Evolutionary conservation across 2,888 invertebrate genomes (phyloP).

Genomic region (Lamproptera curius): DNA sequence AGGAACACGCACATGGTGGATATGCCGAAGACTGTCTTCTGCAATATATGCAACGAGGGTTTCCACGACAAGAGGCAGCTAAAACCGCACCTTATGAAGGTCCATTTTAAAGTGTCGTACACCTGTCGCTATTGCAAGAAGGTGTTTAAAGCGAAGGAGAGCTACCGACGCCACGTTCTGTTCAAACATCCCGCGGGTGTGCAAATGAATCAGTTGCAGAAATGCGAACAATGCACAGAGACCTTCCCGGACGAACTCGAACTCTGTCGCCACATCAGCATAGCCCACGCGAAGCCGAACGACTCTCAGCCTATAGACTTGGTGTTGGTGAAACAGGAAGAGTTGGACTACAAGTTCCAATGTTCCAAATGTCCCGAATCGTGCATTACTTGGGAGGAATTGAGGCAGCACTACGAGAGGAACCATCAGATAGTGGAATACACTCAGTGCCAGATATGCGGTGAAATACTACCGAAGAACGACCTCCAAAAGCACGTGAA

Average conservation of each 20-base stretch:
- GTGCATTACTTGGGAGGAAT: constrained; percentile 48
- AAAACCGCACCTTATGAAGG: constrained; percentile 59
- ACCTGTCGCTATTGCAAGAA: constrained; percentile 58
- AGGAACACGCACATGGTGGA: constrained; percentile 61
- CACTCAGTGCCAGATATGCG: constrained; percentile 64
- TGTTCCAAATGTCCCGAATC: constrained; percentile 59
- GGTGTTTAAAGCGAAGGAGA: constrained; percentile 61
- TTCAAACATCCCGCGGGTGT: constrained; percentile 49
- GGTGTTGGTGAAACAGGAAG: constrained; percentile 47
- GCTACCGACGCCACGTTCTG: constrained; percentile 56
- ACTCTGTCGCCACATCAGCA: constrained; percentile 55
- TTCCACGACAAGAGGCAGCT: constrained; percentile 59
- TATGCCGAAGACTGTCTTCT: constrained; percentile 54
- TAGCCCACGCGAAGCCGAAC: constrained; percentile 35
- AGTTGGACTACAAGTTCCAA: constrained; percentile 48
- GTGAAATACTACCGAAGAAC: constrained; percentile 45
- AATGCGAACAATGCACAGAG: constrained; percentile 56
- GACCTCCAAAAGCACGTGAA: constrained; percentile 62
- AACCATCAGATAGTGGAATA: constrained; percentile 46
- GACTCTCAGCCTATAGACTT: constrained; percentile 6
- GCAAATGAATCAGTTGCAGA: constrained; percentile 35
- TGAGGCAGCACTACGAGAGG: constrained; percentile 54
- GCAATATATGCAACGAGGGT: constrained; percentile 58
- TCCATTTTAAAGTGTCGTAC: constrained; percentile 62
- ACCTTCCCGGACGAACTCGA: constrained; percentile 60